Conservation (phyloP, 2,888 invertebrate genomes). For the Leptopilina drosophilae region DNA sequence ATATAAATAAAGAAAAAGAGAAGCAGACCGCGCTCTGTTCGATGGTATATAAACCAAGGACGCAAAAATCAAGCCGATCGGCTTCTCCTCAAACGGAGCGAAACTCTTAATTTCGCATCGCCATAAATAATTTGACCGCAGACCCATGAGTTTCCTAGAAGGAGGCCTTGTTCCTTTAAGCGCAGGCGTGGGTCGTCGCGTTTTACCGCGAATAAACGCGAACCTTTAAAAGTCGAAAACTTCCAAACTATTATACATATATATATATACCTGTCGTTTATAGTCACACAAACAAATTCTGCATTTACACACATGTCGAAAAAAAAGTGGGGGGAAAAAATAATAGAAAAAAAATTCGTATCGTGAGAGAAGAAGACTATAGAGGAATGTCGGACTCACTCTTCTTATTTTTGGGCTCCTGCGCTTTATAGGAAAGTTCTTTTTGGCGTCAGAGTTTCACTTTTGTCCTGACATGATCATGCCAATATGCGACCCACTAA, state of each 20-base stretch:
- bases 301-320: neutral
- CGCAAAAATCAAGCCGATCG: conserved; percentile 71
- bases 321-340: too few relatives aligned
- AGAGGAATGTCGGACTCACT: conserved; percentile 28
- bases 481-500: conserved; percentile 5
- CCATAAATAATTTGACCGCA: conserved; percentile 76
- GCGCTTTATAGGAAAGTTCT: conserved; percentile 12
- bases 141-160: conserved; percentile 72
- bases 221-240: conserved; percentile 25
- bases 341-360: conserved; percentile 7
- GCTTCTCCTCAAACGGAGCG: conserved; percentile 70
- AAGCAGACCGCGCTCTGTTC: conserved; percentile 12
- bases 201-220: conserved; percentile 42
- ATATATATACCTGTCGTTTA: conserved; percentile 24
- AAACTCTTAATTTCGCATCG: conserved; percentile 76
- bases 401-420: conserved; percentile 6
- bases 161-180: conserved; percentile 54
- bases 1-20: too few relatives aligned
- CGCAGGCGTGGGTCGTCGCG: conserved; percentile 37
- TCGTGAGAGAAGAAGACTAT: conserved; percentile 29
- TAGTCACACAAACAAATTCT: conserved; percentile 17
- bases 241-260: neutral
- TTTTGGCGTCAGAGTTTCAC: conserved; percentile 37
- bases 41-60: conserved; percentile 61
- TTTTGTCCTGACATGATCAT: conserved; percentile 28